Conservation (phyloP, 2,113 vertebrate species). For the Crotalus helleri region DNA sequence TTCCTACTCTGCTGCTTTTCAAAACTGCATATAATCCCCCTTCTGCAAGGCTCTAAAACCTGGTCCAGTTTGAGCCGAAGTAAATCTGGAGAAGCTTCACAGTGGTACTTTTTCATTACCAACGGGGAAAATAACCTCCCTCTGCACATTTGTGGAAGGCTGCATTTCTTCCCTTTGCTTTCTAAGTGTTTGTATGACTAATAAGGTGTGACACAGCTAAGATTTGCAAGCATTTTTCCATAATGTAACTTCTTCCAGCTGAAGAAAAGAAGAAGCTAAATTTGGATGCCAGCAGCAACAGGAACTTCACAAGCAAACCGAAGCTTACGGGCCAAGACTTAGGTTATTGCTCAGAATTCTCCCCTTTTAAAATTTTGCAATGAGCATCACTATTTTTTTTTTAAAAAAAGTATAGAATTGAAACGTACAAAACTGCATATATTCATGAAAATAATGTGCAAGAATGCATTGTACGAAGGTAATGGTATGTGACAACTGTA, state of each 20-base stretch:
- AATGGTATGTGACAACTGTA: background rate
- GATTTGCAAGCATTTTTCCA: conserved; percentile 72
- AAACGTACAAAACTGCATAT: background rate
- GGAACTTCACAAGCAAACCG: conserved; percentile 67
- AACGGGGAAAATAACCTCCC: conserved; percentile 33
- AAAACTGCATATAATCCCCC: conserved; percentile 59
- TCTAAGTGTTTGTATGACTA: conserved; percentile 76
- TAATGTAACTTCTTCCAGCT: conserved; percentile 72
- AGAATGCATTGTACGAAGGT: background rate
- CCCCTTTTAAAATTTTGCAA: background rate
- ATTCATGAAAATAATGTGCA: background rate
- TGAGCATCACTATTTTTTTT: background rate
- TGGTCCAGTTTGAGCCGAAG: conserved; percentile 55
- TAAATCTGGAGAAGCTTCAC: conserved; percentile 68
- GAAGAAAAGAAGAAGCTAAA: conserved; percentile 70
- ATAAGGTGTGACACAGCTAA: conserved; percentile 77
- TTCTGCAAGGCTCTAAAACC: conserved; percentile 51
- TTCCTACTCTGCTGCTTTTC: background rate
- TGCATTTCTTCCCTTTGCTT: conserved; percentile 61
- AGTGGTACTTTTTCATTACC: conserved; percentile 51
- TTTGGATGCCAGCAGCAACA: conserved; percentile 76
- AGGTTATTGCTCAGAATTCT: background rate
- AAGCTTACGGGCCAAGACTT: conserved; percentile 65
- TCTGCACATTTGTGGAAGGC: conserved; percentile 60
- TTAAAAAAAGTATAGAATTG: background rate